Base-by-base conservation (phyloP, 2,797 vertebrate genomes). In the Hoplostethus mediterraneus region DNA sequence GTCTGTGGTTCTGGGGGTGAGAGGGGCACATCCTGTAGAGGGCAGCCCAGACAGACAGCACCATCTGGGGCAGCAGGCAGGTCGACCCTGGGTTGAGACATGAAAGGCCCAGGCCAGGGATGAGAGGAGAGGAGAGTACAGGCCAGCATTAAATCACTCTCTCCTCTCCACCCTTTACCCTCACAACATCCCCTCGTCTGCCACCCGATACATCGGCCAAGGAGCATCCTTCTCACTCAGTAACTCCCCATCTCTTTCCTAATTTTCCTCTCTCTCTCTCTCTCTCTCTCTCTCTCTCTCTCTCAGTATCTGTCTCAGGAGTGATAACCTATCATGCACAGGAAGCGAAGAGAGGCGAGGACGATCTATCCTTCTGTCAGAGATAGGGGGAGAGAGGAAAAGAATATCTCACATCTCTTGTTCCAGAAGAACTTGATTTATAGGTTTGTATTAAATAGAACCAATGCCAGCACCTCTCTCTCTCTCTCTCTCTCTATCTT, bases 11-110 rank as follows among this genome's bases (percentile, higher is more conserved):
- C 73, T 82, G 84, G 77, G 84, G 90, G 77, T 75, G 76, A 84
- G 88, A 85, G 84, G 88, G 90, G 87, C 83, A 93, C 93, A 94
- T 96, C 95, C 94, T 94, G 89, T 75, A 86, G 63, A 86, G 92
- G 90, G 80, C 88, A 67, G 80, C 70, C 77, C 72, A 65, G 94
- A 97, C 91, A 94, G 96, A 97, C 95, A 96, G 94, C 94, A 95
- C 92, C 95, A 97, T 96, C 95, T 97, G 96, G 89, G 92, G 89
- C 87, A 89, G 85, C 83, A 70, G 84, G 85, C 86, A 6, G 81
- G 83, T 90, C 92, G 93, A 95, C 93, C 93, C 87, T 48, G 72
- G 89, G 81, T 84, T 78, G 82, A 86, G 76, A 93, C 94, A 93
- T 95, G 91, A 95, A 95, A 95, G 93, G 82, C 69, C 59, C 67